These are phyloP conservation scores for Scleropages formosus DNA, from an alignment of 2,797 vertebrate genomes.

Conservation along the genomic window DNA sequence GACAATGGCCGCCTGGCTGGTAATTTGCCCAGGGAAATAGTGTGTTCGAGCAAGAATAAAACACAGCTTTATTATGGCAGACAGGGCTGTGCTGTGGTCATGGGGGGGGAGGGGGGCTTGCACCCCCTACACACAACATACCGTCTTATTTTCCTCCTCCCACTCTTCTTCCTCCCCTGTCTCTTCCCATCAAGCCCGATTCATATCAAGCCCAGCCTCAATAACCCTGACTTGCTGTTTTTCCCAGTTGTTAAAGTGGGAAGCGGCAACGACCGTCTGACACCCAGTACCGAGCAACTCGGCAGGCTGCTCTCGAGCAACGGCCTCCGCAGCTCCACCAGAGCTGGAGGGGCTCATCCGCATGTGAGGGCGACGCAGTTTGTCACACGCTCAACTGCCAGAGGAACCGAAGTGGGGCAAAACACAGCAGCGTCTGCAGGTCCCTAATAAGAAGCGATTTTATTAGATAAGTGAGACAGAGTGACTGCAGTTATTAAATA, in stretches of 20 bases:
- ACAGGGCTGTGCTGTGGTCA: constrained; percentile 8
- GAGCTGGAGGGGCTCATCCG: too few relatives aligned
- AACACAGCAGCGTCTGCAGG: constrained; percentile 38
- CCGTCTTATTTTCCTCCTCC: background rate
- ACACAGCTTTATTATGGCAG: constrained; percentile 21
- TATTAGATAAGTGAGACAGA: constrained; percentile 62
- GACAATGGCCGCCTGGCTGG: background rate
- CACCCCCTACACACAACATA: constrained; percentile 15
- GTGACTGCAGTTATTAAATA: constrained; percentile 61
- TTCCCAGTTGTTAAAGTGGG: background rate
- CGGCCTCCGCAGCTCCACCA: too few relatives aligned
- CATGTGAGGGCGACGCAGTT: too few relatives aligned
- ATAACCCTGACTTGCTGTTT: background rate
- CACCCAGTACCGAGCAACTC: constrained; percentile 22
- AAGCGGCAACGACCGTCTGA: background rate
- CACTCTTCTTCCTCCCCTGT: background rate
- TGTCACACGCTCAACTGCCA: background rate
- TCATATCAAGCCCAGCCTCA: constrained; percentile 7
- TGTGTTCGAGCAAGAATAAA: constrained; percentile 22
- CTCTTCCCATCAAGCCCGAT: background rate
- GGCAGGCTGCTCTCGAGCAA: too few relatives aligned
- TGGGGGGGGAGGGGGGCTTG: background rate
- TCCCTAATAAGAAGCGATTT: constrained; percentile 64
- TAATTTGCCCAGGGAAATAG: constrained; percentile 1
- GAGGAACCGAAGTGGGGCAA: background rate